phyloP scores from a whole-genome alignment of 2,113 vertebrate genomes.

The Erythrolamprus reginae region DNA sequence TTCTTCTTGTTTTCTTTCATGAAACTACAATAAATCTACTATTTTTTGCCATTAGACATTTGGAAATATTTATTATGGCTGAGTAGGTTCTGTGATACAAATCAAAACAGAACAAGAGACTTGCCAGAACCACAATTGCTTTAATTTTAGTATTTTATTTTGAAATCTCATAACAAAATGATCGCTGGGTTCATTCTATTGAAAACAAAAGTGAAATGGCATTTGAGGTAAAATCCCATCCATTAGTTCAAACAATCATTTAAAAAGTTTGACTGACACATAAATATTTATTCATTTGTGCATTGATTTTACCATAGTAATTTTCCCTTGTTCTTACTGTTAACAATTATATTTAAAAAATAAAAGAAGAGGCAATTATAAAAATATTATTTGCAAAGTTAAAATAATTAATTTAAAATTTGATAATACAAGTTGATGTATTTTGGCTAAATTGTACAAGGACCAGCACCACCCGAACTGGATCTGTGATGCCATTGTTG shows the following conservation, averaged over 20 bases:
- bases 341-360: not conserved
- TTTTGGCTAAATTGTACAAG: not conserved
- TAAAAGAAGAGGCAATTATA: not conserved
- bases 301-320: not conserved
- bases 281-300: not conserved
- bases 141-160: not conserved
- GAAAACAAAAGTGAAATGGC: not conserved
- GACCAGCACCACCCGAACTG: too few relatives aligned
- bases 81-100: not conserved
- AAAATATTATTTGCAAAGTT: not conserved
- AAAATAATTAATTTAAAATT: not conserved
- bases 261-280: not conserved
- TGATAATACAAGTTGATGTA: not conserved
- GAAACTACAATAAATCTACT: not conserved
- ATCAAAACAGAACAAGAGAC: not conserved
- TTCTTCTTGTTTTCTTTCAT: not conserved
- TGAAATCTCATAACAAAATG: not conserved
- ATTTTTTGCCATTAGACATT: not conserved
- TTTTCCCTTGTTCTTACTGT: not conserved
- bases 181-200: not conserved
- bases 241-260: not conserved
- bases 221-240: not conserved
- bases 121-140: not conserved
- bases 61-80: not conserved
- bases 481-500: too few relatives aligned